These are phyloP conservation scores for Gymnocephalus cernua DNA, from an alignment of 2,113 vertebrate species.

Conservation along the genomic window DNA sequence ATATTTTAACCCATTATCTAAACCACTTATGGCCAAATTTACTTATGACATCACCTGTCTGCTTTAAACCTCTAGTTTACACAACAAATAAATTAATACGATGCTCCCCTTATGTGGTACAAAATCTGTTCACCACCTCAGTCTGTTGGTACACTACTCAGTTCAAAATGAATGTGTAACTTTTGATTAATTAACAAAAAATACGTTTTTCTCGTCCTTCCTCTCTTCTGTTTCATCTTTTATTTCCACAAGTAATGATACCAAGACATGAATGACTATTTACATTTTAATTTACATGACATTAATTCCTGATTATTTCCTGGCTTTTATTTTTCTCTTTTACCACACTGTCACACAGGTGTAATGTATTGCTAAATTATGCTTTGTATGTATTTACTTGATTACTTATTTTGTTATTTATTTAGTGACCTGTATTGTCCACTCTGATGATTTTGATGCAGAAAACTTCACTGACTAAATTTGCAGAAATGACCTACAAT, in stretches of 20 bases:
- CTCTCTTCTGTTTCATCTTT: not conserved
- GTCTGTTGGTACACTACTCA: no score
- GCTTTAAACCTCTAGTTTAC: not conserved
- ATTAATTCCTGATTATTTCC: not conserved
- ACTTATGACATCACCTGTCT: not conserved
- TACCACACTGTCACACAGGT: no score
- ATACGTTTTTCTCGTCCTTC: not conserved
- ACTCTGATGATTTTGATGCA: conserved; percentile 1
- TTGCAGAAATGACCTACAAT: not conserved
- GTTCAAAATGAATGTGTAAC: not conserved
- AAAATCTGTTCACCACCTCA: not conserved
- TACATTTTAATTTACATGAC: not conserved
- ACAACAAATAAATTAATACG: not conserved
- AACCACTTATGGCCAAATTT: not conserved
- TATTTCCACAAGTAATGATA: not conserved
- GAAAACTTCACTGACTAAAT: conserved; percentile 10
- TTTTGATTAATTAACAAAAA: not conserved
- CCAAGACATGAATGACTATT: not conserved
- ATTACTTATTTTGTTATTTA: not conserved
- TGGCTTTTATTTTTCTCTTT: not conserved
- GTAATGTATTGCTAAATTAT: no score
- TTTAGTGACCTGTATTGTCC: not conserved
- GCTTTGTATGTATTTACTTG: not conserved
- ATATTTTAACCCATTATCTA: not conserved
- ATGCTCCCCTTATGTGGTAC: not conserved